Evolutionary conservation across 2,797 vertebrate species (phyloP).

Genomic region (Enoplosus armatus): DNA sequence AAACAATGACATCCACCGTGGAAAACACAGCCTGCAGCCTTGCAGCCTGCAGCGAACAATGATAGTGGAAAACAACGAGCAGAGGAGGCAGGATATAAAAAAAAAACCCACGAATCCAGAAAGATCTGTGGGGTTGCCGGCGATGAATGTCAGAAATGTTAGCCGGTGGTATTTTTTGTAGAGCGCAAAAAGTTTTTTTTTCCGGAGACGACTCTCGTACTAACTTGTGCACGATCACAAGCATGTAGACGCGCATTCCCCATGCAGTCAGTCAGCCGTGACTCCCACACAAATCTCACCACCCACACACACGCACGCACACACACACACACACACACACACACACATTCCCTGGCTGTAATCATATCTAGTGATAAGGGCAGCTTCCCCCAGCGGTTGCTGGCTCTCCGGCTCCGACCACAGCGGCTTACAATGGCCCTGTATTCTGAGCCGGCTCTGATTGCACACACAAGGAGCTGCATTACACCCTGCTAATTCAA

Average conservation of each 20-base stretch:
- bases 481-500: slow-evolving; percentile 83
- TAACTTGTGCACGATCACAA: slow-evolving; percentile 23
- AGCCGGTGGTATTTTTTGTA: slow-evolving; percentile 22
- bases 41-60: slow-evolving; percentile 64
- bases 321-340: slow-evolving; percentile 45
- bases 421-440: slow-evolving; percentile 73
- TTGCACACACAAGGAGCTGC: slow-evolving; percentile 81
- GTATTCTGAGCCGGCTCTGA: slow-evolving; percentile 78
- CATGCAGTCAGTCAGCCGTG: slow-evolving; percentile 56
- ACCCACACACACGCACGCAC: slow-evolving; percentile 36
- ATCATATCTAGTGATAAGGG: slow-evolving; percentile 81
- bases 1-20: slow-evolving; percentile 76
- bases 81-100: slow-evolving; percentile 46
- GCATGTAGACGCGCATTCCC: slow-evolving; percentile 64
- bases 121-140: slow-evolving; percentile 17
- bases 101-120: slow-evolving; percentile 17
- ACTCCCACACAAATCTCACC: slow-evolving; percentile 71
- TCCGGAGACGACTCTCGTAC: slow-evolving; percentile 6
- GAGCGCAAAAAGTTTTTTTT: neutral
- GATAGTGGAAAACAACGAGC: slow-evolving; percentile 57
- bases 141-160: slow-evolving; percentile 7
- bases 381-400: slow-evolving; percentile 69
- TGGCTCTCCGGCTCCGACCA: slow-evolving; percentile 58
- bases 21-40: slow-evolving; percentile 66
- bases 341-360: slow-evolving; percentile 62